Percentiles rank a stretch among this genome's conserved stretches.
These are phyloP conservation scores for Entosphenus tridentatus DNA, from an alignment of 2,113 vertebrate genomes.

Conservation along the genomic window DNA sequence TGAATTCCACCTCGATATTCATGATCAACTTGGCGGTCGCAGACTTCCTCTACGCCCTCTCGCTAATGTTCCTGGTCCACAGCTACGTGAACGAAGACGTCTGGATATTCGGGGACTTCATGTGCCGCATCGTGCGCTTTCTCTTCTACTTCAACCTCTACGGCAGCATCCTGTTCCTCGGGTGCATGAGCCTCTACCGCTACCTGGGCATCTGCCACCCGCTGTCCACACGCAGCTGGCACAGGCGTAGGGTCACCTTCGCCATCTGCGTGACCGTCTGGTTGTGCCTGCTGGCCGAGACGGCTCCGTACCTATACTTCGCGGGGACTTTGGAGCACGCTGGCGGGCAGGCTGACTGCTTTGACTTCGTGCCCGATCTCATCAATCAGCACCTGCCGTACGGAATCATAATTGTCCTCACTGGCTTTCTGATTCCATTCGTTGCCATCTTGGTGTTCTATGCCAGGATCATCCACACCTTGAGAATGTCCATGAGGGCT, in stretches of 20 bases:
- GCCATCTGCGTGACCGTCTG: slow-evolving; percentile 33
- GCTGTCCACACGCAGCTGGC: slow-evolving; percentile 46
- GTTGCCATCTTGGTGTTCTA: slow-evolving; percentile 55
- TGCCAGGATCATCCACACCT: slow-evolving; percentile 44
- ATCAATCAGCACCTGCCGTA: slow-evolving; percentile 57
- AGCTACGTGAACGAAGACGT: slow-evolving; percentile 59
- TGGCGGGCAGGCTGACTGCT: slow-evolving; percentile 35
- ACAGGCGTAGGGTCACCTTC: slow-evolving; percentile 35
- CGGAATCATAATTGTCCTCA: slow-evolving; percentile 42
- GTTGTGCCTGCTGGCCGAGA: slow-evolving; percentile 39
- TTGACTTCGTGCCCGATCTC: slow-evolving; percentile 52
- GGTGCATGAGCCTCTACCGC: slow-evolving; percentile 68
- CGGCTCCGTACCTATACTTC: slow-evolving; percentile 58
- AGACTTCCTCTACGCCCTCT: slow-evolving; percentile 56
- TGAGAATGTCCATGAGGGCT: slow-evolving; percentile 25
- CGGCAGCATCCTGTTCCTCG: slow-evolving; percentile 76
- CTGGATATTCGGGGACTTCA: slow-evolving; percentile 55
- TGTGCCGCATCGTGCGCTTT: slow-evolving; percentile 80
- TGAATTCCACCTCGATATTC: slow-evolving; percentile 32
- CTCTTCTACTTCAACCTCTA: slow-evolving; percentile 89
- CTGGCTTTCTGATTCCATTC: slow-evolving; percentile 61
- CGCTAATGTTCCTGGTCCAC: slow-evolving; percentile 64
- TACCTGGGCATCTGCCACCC: slow-evolving; percentile 67
- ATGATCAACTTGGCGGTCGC: slow-evolving; percentile 82
- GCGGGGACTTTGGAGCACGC: slow-evolving; percentile 31